phyloP scores from a whole-genome alignment of 2,888 invertebrate species.

The Dicycla oo region DNA sequence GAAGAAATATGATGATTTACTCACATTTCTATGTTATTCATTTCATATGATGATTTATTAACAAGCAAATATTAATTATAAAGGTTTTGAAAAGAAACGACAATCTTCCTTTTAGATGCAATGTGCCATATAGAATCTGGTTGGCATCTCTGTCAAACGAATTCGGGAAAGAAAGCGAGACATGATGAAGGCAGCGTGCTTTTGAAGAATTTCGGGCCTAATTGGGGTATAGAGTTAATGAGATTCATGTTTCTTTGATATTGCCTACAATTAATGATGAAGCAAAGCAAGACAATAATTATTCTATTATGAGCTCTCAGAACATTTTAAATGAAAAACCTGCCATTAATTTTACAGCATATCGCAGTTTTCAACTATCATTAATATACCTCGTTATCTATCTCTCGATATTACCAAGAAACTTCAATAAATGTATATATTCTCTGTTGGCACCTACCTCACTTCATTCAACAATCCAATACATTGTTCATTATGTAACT shows the following conservation, averaged over 20 bases:
- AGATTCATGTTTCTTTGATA: constrained; percentile 41
- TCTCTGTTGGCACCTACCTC: background rate
- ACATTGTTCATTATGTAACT: constrained; percentile 1
- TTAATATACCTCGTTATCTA: background rate
- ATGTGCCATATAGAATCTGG: constrained; percentile 3
- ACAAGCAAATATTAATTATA: background rate
- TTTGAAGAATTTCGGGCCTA: constrained; percentile 33
- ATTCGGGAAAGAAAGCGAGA: constrained; percentile 17
- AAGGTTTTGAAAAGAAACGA: background rate
- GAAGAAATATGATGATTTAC: background rate
- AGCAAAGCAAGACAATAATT: background rate
- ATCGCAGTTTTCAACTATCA: background rate
- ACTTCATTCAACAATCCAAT: constrained; percentile 1
- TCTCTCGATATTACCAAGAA: background rate
- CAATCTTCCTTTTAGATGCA: constrained; percentile 24
- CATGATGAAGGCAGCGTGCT: constrained; percentile 13
- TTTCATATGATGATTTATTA: background rate
- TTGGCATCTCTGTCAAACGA: constrained; percentile 15
- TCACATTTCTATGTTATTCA: background rate
- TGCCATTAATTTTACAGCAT: background rate
- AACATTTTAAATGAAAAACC: background rate
- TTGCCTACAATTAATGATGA: background rate
- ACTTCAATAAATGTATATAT: background rate
- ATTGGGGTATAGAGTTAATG: constrained; percentile 44
- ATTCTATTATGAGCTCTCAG: background rate